A percentile compares a stretch with the other conserved stretches of the same genome.
Evolutionary conservation across 2,888 invertebrate genomes (phyloP).

Genomic region (Idaea aversata): DNA sequence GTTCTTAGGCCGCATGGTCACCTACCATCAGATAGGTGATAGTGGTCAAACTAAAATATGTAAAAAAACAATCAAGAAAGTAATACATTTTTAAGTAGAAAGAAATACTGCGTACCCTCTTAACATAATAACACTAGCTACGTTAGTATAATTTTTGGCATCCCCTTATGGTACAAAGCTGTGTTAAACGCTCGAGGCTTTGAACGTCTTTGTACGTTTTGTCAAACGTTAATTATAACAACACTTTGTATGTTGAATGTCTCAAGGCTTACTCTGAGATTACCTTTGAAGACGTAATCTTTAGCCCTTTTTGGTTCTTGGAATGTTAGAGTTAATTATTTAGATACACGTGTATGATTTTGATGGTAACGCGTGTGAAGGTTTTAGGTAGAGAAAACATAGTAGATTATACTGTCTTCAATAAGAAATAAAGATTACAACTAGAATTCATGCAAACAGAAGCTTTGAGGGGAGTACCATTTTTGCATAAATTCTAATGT

Average conservation of each 20-base stretch:
- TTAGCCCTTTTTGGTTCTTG: conserved; percentile 21
- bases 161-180: not conserved
- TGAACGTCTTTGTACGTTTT: conserved; percentile 29
- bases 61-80: too few species aligned
- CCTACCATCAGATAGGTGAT: not conserved
- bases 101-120: too few species aligned
- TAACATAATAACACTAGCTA: not conserved
- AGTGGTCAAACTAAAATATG: too few species aligned
- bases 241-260: conserved; percentile 19
- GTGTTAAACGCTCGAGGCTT: conserved; percentile 15
- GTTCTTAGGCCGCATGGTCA: not conserved
- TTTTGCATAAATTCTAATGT: too few species aligned
- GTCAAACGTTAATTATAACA: conserved; percentile 33
- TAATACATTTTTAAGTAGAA: too few species aligned
- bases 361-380: not conserved
- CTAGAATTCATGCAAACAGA: too few species aligned
- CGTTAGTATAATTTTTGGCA: too few species aligned
- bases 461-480: too few species aligned
- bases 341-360: not conserved
- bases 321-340: not conserved
- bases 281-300: conserved; percentile 31
- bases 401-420: conserved; percentile 10
- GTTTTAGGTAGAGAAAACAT: conserved; percentile 19
- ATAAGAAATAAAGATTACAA: too few species aligned
- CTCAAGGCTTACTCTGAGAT: conserved; percentile 9